Conservation (phyloP, 2,113 vertebrate species). For the Sminthopsis crassicaudata region DNA sequence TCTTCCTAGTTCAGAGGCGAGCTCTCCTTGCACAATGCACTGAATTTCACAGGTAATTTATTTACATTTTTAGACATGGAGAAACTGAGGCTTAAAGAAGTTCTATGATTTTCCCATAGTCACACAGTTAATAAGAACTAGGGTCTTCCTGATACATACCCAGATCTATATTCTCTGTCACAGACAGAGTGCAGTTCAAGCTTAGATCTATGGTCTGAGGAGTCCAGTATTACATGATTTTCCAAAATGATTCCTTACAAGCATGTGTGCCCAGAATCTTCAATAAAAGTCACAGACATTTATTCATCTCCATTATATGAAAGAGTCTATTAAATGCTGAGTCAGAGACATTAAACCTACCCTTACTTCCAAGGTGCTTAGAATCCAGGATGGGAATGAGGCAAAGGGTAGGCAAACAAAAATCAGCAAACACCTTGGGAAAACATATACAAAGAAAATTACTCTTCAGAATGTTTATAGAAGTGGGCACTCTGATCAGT, state of each 20-base stretch:
- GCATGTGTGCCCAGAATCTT: neutral
- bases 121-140: neutral
- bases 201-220: neutral
- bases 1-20: neutral
- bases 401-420: neutral
- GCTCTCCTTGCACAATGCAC: neutral
- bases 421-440: neutral
- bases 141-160: neutral
- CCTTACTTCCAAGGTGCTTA: neutral
- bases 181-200: neutral
- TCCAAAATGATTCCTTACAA: neutral
- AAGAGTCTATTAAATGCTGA: neutral
- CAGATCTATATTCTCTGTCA: neutral
- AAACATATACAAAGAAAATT: neutral
- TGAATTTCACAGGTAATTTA: neutral
- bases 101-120: neutral
- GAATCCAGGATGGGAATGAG: neutral
- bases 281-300: neutral
- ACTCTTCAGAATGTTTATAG: neutral
- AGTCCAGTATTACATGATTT: neutral
- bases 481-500: neutral
- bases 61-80: too few species aligned
- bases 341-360: neutral
- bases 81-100: neutral
- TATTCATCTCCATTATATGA: neutral